Evolutionary conservation across 1,140 invertebrate species (phyloP), one percentile per base, ranked within the genome.

Genomic region (Hestina assimilis): DNA sequence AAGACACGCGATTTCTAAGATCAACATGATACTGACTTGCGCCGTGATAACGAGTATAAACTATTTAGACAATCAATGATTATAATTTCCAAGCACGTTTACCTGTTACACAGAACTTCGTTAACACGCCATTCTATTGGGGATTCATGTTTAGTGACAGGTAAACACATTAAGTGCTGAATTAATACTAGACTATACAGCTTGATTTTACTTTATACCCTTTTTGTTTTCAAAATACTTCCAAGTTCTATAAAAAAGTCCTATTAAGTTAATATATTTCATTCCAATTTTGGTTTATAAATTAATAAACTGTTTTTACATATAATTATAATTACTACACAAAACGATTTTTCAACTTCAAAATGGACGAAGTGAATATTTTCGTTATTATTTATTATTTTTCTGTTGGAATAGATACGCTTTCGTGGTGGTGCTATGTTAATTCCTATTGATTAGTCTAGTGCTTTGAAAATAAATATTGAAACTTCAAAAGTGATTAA

Each of bases 61-160:
- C 33, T 48, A 54, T 53, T 52, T 56, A 61, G 12, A 42, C 45
- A 58, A 55, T 59, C 28, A 42, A 24, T 24, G 41, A 58, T 75
- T 75, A 73, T 76, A 63, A 70, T 67, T 75, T 66, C 65, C 29
- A 63, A 63, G 66, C 76, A 79, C 74, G 76, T 72, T 47, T 55
- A 65, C 67, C 66, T 72, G 68, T 75, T 76, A 79, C 56, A 66
- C 59, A 46, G 61, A 75, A 76, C 72, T 76, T 79, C 72, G 75
- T 79, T 79, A 79, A 69, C 74, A 66, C 66, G 59, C 54, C 68
- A 71, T 70, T 66, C 74, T 50, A 56, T 46, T 40, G 66, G 69
- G 74, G 71, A 68, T 75, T 66, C 47, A 43, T 68, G 63, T 57
- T 73, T 60, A 69, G 63, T 60, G 63, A 69, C 63, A 64, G 66